Conservation (phyloP, 2,113 vertebrate species). For the Thunnus thynnus region DNA sequence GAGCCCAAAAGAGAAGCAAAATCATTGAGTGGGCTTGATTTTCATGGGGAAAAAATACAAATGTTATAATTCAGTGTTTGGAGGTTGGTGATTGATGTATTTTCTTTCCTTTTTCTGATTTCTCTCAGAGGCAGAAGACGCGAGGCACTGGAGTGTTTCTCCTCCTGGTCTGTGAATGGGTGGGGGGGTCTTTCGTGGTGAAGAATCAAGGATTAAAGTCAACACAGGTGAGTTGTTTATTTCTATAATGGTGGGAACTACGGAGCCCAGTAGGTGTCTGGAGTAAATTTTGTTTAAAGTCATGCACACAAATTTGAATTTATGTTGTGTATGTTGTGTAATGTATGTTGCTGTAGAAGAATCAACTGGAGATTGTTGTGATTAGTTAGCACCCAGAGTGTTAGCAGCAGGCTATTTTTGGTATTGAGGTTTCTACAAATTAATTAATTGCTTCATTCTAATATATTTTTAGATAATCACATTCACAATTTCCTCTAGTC, state of each 20-base stretch:
- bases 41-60: slow-evolving; percentile 30
- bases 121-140: slow-evolving; percentile 65
- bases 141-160: slow-evolving; percentile 68
- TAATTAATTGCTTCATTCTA: neutral
- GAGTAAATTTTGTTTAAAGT: neutral
- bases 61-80: slow-evolving; percentile 50
- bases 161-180: slow-evolving; percentile 79
- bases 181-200: slow-evolving; percentile 71
- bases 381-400: neutral
- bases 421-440: neutral
- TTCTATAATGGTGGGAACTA: neutral
- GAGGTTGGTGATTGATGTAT: slow-evolving; percentile 52
- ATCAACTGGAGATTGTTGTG: neutral
- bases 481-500: neutral
- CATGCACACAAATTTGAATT: neutral
- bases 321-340: neutral
- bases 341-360: neutral
- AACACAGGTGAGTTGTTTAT: slow-evolving; percentile 67
- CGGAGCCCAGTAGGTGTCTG: slow-evolving; percentile 1
- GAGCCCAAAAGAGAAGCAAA: slow-evolving; percentile 47
- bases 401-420: neutral
- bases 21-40: slow-evolving; percentile 51
- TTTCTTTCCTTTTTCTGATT: slow-evolving; percentile 31
- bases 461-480: neutral
- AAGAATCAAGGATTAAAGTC: slow-evolving; percentile 68